Evolutionary conservation across 2,888 invertebrate genomes (phyloP).

Genomic region (Tetropium fuscum): DNA sequence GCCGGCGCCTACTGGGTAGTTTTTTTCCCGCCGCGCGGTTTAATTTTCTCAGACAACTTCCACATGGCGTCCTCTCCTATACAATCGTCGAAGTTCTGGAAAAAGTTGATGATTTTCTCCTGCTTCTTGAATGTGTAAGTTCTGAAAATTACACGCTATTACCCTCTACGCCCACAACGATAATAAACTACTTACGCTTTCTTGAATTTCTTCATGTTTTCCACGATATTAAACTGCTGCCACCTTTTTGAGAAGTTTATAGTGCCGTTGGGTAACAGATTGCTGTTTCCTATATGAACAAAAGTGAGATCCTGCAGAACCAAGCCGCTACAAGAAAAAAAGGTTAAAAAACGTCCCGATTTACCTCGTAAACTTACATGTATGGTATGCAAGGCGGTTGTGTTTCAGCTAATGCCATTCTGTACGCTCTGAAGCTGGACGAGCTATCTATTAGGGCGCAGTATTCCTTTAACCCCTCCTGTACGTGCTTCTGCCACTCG

Average conservation of each 20-base stretch:
- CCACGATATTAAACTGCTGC: conserved; percentile 98
- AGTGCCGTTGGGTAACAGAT: conserved; percentile 85
- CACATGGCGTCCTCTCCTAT: conserved; percentile 98
- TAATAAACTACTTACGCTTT: conserved; percentile 85
- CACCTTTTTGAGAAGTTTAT: conserved; percentile 98
- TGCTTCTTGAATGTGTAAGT: conserved; percentile 94
- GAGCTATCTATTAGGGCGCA: conserved; percentile 97
- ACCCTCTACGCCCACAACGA: no score
- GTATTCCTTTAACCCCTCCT: conserved; percentile 93
- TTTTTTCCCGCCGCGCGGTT: conserved; percentile 83
- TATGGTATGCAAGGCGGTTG: conserved; percentile 99
- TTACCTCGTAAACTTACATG: conserved; percentile 85
- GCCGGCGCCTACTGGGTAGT: conserved; percentile 47
- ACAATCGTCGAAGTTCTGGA: conserved; percentile 96
- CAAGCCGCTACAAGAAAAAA: conserved; percentile 79
- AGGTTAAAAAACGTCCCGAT: conserved; percentile 1
- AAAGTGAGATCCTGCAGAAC: conserved; percentile 99
- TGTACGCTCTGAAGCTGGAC: conserved; percentile 97
- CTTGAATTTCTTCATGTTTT: conserved; percentile 97
- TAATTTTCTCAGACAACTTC: conserved; percentile 97
- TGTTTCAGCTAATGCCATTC: conserved; percentile 93
- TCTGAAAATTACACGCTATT: no score
- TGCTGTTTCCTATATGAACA: conserved; percentile 97
- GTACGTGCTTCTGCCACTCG: conserved; percentile 93
- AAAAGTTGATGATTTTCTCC: conserved; percentile 93